These are phyloP conservation scores for Danio kyathit DNA, from an alignment of 2,797 vertebrate genomes.

Conservation along the genomic window DNA sequence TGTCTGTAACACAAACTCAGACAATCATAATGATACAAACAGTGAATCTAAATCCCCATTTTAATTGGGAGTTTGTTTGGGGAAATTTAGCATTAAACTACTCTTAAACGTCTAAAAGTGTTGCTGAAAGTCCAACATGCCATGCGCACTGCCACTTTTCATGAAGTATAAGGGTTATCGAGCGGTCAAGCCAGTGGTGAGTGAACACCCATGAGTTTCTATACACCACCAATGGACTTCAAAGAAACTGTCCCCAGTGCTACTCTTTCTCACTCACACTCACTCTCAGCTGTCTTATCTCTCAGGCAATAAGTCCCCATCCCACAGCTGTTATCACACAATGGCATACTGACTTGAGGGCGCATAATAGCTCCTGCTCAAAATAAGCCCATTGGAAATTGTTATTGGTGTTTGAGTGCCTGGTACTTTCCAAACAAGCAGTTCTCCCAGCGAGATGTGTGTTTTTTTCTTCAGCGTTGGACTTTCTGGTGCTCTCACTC, in stretches of 20 bases:
- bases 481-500: conserved; percentile 10
- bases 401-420: conserved; percentile 53
- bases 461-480: conserved; percentile 40
- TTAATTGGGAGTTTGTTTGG: too few relatives aligned
- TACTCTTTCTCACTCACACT: conserved; percentile 22
- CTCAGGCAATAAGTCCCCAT: conserved; percentile 74
- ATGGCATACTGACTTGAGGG: conserved; percentile 66
- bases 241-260: conserved; percentile 25
- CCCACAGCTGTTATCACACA: conserved; percentile 73
- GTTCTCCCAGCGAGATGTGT: conserved; percentile 55
- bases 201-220: conserved; percentile 7
- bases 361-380: conserved; percentile 60
- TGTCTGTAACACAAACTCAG: too few relatives aligned
- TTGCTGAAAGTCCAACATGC: conserved; percentile 59
- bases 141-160: conserved; percentile 48
- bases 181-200: conserved; percentile 21
- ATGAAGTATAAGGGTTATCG: conserved; percentile 10
- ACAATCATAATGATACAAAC: too few relatives aligned
- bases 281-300: conserved; percentile 69
- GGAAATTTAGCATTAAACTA: neutral
- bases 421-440: conserved; percentile 57
- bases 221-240: conserved; percentile 25
- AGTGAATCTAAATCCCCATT: too few relatives aligned
- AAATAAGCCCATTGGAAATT: conserved; percentile 54
- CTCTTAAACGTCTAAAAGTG: conserved; percentile 44